Percentiles rank a stretch among this genome's conserved stretches.
phyloP scores from a whole-genome alignment of 1,140 invertebrate genomes.

The Varroa destructor region DNA sequence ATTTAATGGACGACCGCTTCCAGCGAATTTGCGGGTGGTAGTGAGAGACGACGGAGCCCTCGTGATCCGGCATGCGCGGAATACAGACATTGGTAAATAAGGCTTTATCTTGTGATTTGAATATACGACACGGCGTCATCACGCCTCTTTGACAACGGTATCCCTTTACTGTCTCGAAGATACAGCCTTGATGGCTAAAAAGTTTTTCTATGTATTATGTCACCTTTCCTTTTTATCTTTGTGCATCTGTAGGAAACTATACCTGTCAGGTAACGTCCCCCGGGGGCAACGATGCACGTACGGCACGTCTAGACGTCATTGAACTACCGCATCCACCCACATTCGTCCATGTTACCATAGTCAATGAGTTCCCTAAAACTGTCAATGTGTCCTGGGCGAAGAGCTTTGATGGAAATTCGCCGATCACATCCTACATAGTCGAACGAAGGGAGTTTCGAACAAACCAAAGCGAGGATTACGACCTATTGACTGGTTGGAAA shows the following conservation, averaged over 20 bases:
- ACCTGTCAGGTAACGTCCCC: conserved; percentile 58
- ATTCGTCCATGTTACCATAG: conserved; percentile 59
- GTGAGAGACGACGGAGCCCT: conserved; percentile 32
- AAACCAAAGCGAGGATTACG: conserved; percentile 30
- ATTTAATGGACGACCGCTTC: conserved; percentile 33
- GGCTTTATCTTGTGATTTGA: no score
- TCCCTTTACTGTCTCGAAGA: no score
- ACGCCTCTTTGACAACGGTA: no score
- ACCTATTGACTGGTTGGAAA: conserved; percentile 51
- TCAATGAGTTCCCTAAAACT: conserved; percentile 38
- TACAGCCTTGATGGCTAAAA: no score
- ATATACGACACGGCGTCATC: no score
- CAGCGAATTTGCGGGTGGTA: conserved; percentile 14
- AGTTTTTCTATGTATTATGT: no score
- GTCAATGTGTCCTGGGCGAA: conserved; percentile 88
- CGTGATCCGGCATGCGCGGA: conserved; percentile 39
- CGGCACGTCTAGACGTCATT: conserved; percentile 68
- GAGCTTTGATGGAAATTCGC: conserved; percentile 91
- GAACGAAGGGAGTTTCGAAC: conserved; percentile 53
- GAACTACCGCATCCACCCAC: conserved; percentile 84
- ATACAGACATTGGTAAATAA: conserved; percentile 42
- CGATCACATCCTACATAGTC: conserved; percentile 79
- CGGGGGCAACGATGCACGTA: conserved; percentile 77
- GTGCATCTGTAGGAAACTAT: conserved; percentile 35
- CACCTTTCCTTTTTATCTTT: no score